Evolutionary conservation across 1,140 invertebrate genomes (phyloP), one percentile per base, ranked within the genome.

Genomic region (Euura lappo): DNA sequence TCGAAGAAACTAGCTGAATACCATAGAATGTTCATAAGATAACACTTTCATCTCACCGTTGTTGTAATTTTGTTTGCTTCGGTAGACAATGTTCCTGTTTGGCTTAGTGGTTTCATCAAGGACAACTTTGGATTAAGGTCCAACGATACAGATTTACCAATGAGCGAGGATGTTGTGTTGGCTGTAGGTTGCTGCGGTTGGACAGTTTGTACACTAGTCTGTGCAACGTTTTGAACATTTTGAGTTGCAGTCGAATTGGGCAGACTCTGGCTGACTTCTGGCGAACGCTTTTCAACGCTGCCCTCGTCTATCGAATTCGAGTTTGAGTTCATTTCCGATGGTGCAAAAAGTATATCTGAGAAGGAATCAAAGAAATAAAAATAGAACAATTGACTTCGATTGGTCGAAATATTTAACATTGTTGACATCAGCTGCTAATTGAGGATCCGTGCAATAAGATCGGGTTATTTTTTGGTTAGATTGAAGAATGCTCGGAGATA

Each of bases 111-210:
- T 65, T 87, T 88, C 75, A 85, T 82, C 47, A 87, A 73, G 0
- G 85, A 80, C 6, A 87, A 69, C 51, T 87, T 87, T 68, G 81
- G 80, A 81, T 84, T 88, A 43, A 87, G 76, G 73, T 88, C 86
- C 60, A 88, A 51, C 0, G 86, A 85, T 68, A 87, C 83, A 0
- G 87, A 85, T 73, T 88, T 87, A 6, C 86, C 85, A 10, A 87
- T 78, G 7, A 87, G 75, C 28, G 77, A 78, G 3, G 76, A 75
- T 5, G 84, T 44, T 28, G 82, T 78, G 44, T 83, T 79, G 5
- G 84, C 78, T 28, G 81, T 78, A 64, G 77, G 80, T 60, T 83
- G 84, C 11, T 80, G 81, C 0, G 84, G 78, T 44, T 83, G 85
- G 45, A 86, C 83, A 72, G 74, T 85, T n/a, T 81, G 82, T 11